These are phyloP conservation scores for Cepphus grylle DNA, from an alignment of 2,113 vertebrate genomes.

Conservation along the genomic window DNA sequence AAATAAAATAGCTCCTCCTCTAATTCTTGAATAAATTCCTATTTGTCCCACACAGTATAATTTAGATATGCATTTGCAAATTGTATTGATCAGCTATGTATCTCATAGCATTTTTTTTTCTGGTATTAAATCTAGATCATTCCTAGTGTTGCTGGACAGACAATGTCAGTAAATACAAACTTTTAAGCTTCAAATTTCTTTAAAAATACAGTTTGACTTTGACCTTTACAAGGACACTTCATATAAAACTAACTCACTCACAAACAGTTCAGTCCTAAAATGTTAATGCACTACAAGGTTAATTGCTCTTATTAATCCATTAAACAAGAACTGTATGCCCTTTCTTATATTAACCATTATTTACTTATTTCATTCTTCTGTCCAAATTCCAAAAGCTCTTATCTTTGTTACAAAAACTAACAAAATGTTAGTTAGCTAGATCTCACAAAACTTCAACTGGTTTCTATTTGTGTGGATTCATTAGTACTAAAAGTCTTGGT, in stretches of 20 bases:
- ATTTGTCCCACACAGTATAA: not conserved
- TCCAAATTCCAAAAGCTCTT: conserved; percentile 27
- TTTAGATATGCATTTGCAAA: not conserved
- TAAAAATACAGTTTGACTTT: conserved; percentile 21
- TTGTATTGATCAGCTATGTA: not conserved
- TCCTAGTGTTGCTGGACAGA: not conserved
- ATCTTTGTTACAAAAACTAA: conserved; percentile 15
- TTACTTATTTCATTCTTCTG: conserved; percentile 38
- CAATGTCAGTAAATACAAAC: not conserved
- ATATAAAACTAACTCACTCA: conserved; percentile 16
- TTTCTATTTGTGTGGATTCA: not conserved
- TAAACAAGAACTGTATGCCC: conserved; percentile 42
- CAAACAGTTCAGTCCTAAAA: conserved; percentile 53
- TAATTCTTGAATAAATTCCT: not conserved
- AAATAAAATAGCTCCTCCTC: not conserved
- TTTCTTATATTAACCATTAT: conserved; percentile 52
- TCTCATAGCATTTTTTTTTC: not conserved
- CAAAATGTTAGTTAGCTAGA: not conserved
- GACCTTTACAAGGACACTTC: conserved; percentile 29
- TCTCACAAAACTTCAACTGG: not conserved
- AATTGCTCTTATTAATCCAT: conserved; percentile 62
- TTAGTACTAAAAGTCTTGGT: not conserved
- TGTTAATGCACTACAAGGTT: conserved; percentile 57
- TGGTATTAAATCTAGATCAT: not conserved
- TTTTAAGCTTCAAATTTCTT: not conserved